Evolutionary conservation across 2,888 invertebrate genomes (phyloP), one percentile per base, ranked within the genome.

Genomic region (Stenichneumon culpator): DNA sequence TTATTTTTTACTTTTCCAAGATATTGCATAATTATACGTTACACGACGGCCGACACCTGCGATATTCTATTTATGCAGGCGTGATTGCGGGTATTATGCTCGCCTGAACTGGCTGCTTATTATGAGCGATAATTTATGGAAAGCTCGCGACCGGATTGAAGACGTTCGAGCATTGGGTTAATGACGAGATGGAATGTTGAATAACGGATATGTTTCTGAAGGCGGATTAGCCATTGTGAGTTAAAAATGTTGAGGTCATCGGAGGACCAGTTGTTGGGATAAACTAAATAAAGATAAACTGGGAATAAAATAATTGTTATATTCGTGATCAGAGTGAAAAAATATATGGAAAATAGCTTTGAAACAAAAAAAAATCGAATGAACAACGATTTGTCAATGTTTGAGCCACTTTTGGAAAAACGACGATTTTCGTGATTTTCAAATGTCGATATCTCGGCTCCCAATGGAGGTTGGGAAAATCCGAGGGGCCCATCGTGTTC

Each of bases 1-100:
- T 39, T 63, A 0, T 57, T 57, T 57, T 57, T 25, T 11, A 14
- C 57, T 47, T 47, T 47, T 3, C 16, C 4, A 16, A 16, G 1
- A 16, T 60, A 25, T 60, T 36, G 65, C 9, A n/a, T 65, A 65
- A 65, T 65, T 36, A 36, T 39, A 39, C 19, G 32, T 36, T 19
- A 65, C 36, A 19, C n/a, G 14, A n/a, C n/a, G 65, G 2, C 19
- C 36, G 65, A 39, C 65, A 65, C 19, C 65, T 36, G 32, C 36
- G 39, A 60, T 60, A 60, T 60, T 22, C 22, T 60, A 63, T 63
- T 63, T n/a, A 63, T 63, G 63, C 16, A 28, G 16, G 63, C 28
- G 63, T 32, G 63, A 63, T 63, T 63, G 32, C 63, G 6, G 32
- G 16, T 32, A 63, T 63, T 63, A 19, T 19, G 19, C 36, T 44